A percentile compares a stretch with the other conserved stretches of the same genome.
Conservation (phyloP, 2,113 vertebrate genomes). For the Litocranius walleri region DNA sequence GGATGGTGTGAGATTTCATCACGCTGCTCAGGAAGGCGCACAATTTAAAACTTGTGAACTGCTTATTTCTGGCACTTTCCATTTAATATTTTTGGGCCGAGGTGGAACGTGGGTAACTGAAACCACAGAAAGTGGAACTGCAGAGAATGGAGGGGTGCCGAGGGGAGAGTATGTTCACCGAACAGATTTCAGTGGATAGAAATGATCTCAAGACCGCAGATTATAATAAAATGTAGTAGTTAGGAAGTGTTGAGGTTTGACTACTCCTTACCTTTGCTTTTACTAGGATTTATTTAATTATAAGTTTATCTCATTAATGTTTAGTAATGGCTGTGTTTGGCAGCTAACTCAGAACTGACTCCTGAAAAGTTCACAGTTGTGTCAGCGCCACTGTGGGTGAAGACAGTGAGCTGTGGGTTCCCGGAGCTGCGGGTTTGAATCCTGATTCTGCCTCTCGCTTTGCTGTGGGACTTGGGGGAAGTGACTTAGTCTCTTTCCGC, state of each 20-base stretch:
- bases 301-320: background rate
- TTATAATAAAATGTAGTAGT: background rate
- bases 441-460: background rate
- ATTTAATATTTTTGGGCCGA: background rate
- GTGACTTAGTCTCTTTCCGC: background rate
- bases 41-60: background rate
- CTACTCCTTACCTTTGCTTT: background rate
- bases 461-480: background rate
- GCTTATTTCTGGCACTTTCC: background rate
- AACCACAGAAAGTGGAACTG: background rate
- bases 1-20: background rate
- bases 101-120: background rate
- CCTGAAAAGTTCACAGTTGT: background rate
- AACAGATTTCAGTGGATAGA: fast-evolving
- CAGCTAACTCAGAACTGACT: background rate
- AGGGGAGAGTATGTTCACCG: background rate
- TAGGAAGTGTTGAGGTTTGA: background rate
- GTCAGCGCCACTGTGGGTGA: fast-evolving
- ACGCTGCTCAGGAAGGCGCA: background rate
- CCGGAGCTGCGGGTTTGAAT: background rate
- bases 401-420: background rate
- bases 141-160: background rate
- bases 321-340: background rate
- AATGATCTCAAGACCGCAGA: background rate
- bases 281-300: background rate